phyloP scores from a whole-genome alignment of 1,140 invertebrate genomes.

The Cheumatopsyche charites region DNA sequence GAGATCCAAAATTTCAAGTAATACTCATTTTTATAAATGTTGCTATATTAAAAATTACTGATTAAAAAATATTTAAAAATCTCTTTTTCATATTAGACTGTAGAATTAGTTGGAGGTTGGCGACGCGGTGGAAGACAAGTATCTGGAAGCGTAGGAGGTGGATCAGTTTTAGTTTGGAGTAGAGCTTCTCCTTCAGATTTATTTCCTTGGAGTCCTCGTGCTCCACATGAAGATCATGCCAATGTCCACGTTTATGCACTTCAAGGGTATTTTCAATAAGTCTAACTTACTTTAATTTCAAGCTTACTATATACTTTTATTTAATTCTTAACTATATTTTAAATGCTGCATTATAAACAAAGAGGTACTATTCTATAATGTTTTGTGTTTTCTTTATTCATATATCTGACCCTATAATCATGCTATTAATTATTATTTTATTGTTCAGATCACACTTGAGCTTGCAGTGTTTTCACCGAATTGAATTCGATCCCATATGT shows the following conservation, averaged over 20 bases:
- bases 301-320: background rate
- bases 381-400: too few relatives aligned
- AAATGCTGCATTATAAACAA: too few relatives aligned
- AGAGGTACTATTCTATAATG: too few relatives aligned
- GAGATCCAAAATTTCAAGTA: constrained; percentile 48
- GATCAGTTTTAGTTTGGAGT: constrained; percentile 54
- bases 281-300: background rate
- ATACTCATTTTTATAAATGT: background rate
- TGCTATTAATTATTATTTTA: constrained; percentile 16
- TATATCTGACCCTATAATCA: background rate
- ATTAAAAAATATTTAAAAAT: background rate
- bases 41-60: background rate
- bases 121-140: constrained; percentile 45
- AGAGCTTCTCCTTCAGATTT: constrained; percentile 53
- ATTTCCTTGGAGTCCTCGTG: constrained; percentile 58
- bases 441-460: constrained; percentile 46
- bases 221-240: constrained; percentile 54
- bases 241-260: constrained; percentile 59
- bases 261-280: constrained; percentile 51
- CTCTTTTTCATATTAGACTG: constrained; percentile 41
- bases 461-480: constrained; percentile 43
- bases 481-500: constrained; percentile 46
- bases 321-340: background rate
- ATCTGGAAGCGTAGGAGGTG: constrained; percentile 48
- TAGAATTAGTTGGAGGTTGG: constrained; percentile 42